These are phyloP conservation scores for Sarcophaga carnaria DNA, from an alignment of 2,888 invertebrate species.

Conservation along the genomic window DNA sequence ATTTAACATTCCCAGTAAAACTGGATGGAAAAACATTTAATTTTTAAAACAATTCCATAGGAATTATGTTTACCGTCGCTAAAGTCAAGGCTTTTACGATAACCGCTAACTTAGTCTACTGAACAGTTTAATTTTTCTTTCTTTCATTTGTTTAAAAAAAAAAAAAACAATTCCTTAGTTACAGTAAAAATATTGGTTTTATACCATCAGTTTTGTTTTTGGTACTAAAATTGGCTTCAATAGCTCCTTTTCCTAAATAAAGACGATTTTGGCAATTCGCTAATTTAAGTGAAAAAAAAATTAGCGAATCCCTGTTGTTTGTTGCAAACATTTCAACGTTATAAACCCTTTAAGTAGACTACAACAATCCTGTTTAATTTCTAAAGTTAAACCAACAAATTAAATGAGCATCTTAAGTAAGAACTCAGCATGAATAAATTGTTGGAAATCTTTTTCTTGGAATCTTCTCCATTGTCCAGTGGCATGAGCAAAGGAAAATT, in stretches of 20 bases:
- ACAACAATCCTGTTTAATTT: conserved; percentile 20
- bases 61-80: background rate
- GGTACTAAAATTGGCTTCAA: background rate
- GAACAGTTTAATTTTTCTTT: background rate
- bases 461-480: background rate
- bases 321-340: background rate
- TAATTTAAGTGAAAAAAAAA: no score
- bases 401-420: background rate
- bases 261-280: background rate
- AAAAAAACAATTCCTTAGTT: no score
- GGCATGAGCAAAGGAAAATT: background rate
- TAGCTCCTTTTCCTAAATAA: background rate
- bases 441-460: background rate
- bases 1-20: background rate
- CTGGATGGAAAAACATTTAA: background rate
- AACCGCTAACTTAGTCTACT: background rate
- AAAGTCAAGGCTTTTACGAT: background rate
- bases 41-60: background rate
- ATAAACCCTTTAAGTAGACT: conserved; percentile 13
- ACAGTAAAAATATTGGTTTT: no score
- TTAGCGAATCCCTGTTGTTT: background rate
- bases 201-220: background rate
- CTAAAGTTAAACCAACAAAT: conserved; percentile 12
- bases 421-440: background rate
- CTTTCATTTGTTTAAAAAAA: background rate